Evolutionary conservation across 1,140 invertebrate species (phyloP).

Genomic region (Campoletis sonorensis): DNA sequence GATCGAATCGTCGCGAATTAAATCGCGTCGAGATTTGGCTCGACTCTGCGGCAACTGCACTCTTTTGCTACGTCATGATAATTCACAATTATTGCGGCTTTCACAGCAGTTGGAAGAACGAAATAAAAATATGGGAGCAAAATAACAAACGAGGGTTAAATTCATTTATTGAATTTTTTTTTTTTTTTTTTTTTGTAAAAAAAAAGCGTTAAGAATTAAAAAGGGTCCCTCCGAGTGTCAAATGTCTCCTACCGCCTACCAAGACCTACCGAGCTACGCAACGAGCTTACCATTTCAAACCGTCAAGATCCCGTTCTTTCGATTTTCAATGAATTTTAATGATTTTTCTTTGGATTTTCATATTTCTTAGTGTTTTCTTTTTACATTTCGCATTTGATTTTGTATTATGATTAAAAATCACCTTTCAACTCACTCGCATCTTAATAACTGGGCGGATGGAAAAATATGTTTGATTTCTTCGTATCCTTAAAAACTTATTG

Average conservation of each 20-base stretch:
- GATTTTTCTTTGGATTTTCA: conserved; percentile 32
- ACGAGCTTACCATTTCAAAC: conserved; percentile 78
- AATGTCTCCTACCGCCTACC: conserved; percentile 75
- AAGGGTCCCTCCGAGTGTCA: conserved; percentile 71
- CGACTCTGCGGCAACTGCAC: conserved; percentile 32
- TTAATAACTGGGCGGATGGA: conserved; percentile 6
- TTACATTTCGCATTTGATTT: no score
- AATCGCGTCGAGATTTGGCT: background rate
- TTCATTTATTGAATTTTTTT: no score
- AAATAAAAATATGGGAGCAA: background rate
- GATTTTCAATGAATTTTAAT: conserved; percentile 8
- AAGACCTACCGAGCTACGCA: conserved; percentile 76
- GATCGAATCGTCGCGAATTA: background rate
- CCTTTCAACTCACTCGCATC: conserved; percentile 29
- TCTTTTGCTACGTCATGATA: background rate
- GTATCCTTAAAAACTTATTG: background rate
- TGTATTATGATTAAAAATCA: background rate
- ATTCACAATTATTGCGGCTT: conserved; percentile 1
- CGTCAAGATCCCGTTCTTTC: conserved; percentile 64
- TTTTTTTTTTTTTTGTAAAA: conserved; percentile 1
- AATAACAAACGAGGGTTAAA: background rate
- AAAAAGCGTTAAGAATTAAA: conserved; percentile 12
- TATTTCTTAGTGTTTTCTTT: conserved; percentile 12
- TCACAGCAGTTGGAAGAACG: background rate
- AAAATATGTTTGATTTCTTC: conserved; percentile 50